Evolutionary conservation across 2,113 vertebrate genomes (phyloP), one percentile per base, ranked within the genome.

Genomic region (Corythoichthys intestinalis): DNA sequence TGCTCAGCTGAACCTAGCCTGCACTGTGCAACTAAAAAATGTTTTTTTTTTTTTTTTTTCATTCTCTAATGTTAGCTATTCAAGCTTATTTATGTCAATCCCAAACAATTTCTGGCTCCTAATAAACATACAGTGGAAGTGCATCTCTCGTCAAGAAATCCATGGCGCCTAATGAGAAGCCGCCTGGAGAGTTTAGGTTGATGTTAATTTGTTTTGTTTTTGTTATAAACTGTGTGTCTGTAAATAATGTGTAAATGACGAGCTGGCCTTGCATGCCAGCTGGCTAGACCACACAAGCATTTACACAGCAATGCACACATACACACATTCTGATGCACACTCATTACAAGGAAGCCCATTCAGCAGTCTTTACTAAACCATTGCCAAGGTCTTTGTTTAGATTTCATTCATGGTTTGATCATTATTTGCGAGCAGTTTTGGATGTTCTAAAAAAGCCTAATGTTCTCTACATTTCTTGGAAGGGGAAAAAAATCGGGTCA

Each of bases 191-290:
- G 53, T 70, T 73, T 72, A 49, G 69, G 46, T 61, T 62, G 70
- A 82, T 79, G 75, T 81, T 71, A 62, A 80, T 83, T 86, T 75
- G 72, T 83, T 81, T 84, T 66, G 77, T 81, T 85, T 86, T 83
- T 89, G 80, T 89, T 80, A 72, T 79, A 68, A 87, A 81, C 77
- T 81, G 66, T 84, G 67, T 67, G 70, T 82, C 83, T 89, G 78
- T 80, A 81, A 85, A 86, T 85, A 81, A 85, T 84, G 74, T 75
- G 77, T 73, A 77, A 85, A 84, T 85, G 77, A 79, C 67, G 70
- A 82, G 77, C 66, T 68, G 65, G 48, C 69, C 44, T 39, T 20
- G 56, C 69, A 65, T 80, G 72, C 78, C 81, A 73, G 17, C 62
- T 48, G 10, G 37, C 47, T 53, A 9, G 76, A 68, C 86, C 80